phyloP scores from a whole-genome alignment of 2,888 invertebrate species.

The Rhagonycha lutea region DNA sequence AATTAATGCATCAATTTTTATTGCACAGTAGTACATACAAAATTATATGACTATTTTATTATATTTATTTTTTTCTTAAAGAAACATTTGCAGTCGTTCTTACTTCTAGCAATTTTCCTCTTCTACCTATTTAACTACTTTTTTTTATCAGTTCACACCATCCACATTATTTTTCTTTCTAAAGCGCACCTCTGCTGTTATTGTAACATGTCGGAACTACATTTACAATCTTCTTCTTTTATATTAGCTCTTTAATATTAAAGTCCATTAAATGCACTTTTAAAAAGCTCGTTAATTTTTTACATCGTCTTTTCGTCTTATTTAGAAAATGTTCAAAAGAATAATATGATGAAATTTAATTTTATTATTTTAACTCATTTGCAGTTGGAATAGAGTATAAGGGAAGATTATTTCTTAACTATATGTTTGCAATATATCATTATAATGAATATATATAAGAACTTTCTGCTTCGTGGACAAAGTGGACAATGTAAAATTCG shows the following conservation, averaged over 20 bases:
- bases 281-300: neutral
- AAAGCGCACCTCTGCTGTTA: neutral
- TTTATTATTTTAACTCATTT: neutral
- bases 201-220: neutral
- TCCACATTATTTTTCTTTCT: neutral
- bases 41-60: neutral
- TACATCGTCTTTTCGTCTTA: neutral
- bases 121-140: neutral
- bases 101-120: neutral
- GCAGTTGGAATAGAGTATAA: too few relatives aligned
- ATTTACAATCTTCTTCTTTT: neutral
- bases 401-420: too few relatives aligned
- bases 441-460: too few relatives aligned
- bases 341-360: neutral
- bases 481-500: too few relatives aligned
- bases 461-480: too few relatives aligned
- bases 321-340: neutral
- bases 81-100: neutral
- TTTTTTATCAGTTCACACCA: neutral
- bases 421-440: too few relatives aligned
- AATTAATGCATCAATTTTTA: neutral
- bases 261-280: neutral
- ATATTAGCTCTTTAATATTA: neutral
- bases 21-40: neutral
- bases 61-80: too few relatives aligned